A percentile compares a stretch with the other conserved stretches of the same genome.
Evolutionary conservation across 1,140 invertebrate species (phyloP).

Genomic region (Frieseomelitta varia): DNA sequence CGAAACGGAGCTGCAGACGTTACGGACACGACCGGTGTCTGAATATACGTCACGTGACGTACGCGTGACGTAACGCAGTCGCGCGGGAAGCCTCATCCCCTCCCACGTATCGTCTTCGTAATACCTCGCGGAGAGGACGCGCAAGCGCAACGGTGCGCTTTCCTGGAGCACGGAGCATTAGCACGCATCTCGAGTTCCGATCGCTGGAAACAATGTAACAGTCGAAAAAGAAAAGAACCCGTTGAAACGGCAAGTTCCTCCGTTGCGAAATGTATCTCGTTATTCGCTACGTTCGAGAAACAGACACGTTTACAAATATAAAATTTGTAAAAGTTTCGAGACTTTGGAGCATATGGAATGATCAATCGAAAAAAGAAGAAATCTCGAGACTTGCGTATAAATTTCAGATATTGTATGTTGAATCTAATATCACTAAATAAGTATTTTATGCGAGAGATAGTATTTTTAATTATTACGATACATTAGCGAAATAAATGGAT

Average conservation of each 20-base stretch:
- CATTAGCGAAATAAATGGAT: not conserved
- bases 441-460: too few species aligned
- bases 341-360: too few species aligned
- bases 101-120: slow-evolving; percentile 51
- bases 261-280: not conserved
- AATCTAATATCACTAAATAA: not conserved
- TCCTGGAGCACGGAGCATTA: slow-evolving; percentile 54
- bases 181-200: slow-evolving; percentile 53
- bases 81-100: slow-evolving; percentile 64
- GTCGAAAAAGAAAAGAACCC: slow-evolving; percentile 7
- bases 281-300: too few species aligned
- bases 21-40: slow-evolving; percentile 53
- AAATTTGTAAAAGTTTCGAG: not conserved
- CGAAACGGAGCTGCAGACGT: slow-evolving; percentile 41
- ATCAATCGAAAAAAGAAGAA: not conserved
- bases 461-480: not conserved
- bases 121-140: slow-evolving; percentile 36
- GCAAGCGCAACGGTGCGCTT: slow-evolving; percentile 57
- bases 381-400: too few species aligned
- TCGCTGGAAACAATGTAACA: slow-evolving; percentile 50
- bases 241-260: not conserved
- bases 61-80: slow-evolving; percentile 67
- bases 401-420: not conserved
- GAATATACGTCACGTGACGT: slow-evolving; percentile 64
- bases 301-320: too few species aligned